Conservation (phyloP, 2,888 invertebrate species). For the Lysandra coridon region DNA sequence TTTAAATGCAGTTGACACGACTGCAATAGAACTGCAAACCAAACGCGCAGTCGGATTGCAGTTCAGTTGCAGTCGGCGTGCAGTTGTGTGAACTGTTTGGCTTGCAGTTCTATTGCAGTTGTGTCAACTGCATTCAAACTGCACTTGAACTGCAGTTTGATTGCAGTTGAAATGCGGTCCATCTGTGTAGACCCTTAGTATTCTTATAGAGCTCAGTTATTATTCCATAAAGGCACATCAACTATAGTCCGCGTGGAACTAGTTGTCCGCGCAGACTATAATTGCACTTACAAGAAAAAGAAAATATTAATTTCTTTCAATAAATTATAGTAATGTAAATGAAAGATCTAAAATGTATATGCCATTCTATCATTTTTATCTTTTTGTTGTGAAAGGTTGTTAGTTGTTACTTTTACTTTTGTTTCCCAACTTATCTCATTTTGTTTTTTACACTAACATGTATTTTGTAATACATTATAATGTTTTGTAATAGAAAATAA, state of each 20-base stretch:
- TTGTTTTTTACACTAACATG: not conserved
- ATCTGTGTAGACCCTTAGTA: not conserved
- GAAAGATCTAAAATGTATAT: not conserved
- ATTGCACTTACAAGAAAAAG: not conserved
- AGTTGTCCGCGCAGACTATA: too few species aligned
- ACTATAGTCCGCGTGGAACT: too few species aligned
- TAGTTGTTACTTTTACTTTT: slow-evolving; percentile 10
- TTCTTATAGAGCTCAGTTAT: too few species aligned
- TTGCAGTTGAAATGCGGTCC: too few species aligned
- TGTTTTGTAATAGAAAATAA: slow-evolving; percentile 1
- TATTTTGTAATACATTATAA: not conserved
- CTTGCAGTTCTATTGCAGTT: too few species aligned
- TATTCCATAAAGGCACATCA: not conserved
- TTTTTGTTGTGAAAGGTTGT: not conserved
- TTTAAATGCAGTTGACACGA: too few species aligned
- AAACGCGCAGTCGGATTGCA: too few species aligned
- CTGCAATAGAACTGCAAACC: too few species aligned
- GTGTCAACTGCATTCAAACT: too few species aligned
- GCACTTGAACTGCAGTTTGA: too few species aligned
- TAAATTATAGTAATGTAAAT: not conserved
- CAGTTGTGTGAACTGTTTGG: too few species aligned
- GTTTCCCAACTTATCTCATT: not conserved
- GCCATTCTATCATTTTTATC: not conserved
- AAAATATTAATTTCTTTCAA: not conserved
- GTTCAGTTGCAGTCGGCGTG: too few species aligned